phyloP scores from a whole-genome alignment of 2,888 invertebrate species.

The Latheticus oryzae region DNA sequence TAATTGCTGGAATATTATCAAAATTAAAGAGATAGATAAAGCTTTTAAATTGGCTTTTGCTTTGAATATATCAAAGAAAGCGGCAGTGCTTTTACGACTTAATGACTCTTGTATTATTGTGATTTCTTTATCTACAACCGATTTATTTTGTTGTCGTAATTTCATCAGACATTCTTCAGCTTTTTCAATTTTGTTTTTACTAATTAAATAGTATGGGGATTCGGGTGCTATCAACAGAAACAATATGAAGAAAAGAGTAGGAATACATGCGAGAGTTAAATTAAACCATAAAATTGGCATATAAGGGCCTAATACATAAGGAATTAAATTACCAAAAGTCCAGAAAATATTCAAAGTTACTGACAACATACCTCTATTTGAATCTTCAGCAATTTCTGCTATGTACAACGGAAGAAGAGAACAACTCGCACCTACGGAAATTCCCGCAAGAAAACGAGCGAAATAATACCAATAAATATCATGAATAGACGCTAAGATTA shows the following conservation, averaged over 20 bases:
- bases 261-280: constrained; percentile 71
- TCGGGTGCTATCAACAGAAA: constrained; percentile 84
- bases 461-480: constrained; percentile 37
- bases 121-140: constrained; percentile 72
- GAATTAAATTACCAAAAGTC: constrained; percentile 73
- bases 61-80: constrained; percentile 70
- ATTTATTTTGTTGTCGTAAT: constrained; percentile 74
- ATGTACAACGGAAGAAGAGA: constrained; percentile 84
- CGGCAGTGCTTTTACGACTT: constrained; percentile 65
- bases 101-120: constrained; percentile 63
- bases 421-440: constrained; percentile 76
- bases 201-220: constrained; percentile 77
- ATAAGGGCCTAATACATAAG: constrained; percentile 78
- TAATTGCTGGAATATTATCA: constrained; percentile 84
- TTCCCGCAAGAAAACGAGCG: constrained; percentile 64
- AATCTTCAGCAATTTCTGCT: constrained; percentile 82
- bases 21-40: constrained; percentile 76
- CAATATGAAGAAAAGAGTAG: constrained; percentile 61
- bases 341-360: constrained; percentile 74
- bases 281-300: constrained; percentile 73
- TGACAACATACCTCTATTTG: constrained; percentile 77
- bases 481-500: constrained; percentile 46
- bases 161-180: constrained; percentile 75
- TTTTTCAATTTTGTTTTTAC: constrained; percentile 69
- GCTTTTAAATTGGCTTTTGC: constrained; percentile 79